Conservation (phyloP, 2,113 vertebrate genomes). For the Myocastor coypus region DNA sequence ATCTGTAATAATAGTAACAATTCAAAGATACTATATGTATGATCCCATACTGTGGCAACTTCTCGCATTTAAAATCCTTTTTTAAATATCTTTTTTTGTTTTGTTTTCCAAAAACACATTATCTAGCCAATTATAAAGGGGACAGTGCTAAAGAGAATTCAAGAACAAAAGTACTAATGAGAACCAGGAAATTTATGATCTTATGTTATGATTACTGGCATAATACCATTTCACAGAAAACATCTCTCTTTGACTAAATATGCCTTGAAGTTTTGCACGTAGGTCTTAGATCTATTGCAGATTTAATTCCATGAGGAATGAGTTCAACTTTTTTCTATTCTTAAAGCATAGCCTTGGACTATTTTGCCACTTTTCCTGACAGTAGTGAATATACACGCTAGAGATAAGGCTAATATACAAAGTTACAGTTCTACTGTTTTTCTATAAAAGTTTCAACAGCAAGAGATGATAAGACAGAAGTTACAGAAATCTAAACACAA, state of each 20-base stretch:
- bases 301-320: constrained; percentile 83
- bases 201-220: constrained; percentile 75
- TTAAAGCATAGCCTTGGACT: constrained; percentile 81
- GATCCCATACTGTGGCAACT: neutral
- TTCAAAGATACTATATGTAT: neutral
- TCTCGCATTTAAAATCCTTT: neutral
- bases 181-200: constrained; percentile 78
- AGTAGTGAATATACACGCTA: constrained; percentile 83
- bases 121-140: neutral
- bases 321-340: constrained; percentile 83
- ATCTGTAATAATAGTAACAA: neutral
- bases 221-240: constrained; percentile 78
- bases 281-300: constrained; percentile 77
- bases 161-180: constrained; percentile 72
- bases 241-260: constrained; percentile 83
- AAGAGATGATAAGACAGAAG: constrained; percentile 75
- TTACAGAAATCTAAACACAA: constrained; percentile 82
- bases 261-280: constrained; percentile 76
- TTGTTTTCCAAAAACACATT: neutral
- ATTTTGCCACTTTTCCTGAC: constrained; percentile 80
- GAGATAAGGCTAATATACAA: constrained; percentile 82
- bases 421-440: constrained; percentile 71
- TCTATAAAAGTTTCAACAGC: constrained; percentile 80
- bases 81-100: neutral
- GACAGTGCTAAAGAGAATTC: constrained; percentile 21